Evolutionary conservation across 2,797 vertebrate genomes (phyloP), one percentile per base, ranked within the genome.

Genomic region (Poeciliopsis gracilis): DNA sequence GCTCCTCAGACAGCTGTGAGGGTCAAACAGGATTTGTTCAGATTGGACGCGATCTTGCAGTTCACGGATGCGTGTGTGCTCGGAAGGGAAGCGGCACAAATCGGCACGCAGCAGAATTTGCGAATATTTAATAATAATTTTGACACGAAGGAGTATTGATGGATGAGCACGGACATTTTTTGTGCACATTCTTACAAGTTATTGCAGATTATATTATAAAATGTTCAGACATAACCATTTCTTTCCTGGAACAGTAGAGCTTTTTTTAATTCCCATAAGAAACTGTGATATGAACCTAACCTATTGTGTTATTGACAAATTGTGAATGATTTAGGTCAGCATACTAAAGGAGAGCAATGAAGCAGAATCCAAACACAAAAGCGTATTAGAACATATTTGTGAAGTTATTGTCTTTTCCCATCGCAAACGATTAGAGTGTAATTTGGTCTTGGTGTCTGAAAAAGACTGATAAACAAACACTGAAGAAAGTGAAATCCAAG

Each of bases 401-500:
- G 43, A 12, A 20, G 11, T 61, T 46, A 33, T 33, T 75, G 33
- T 66, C 18, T 66, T 63, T 18, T 20, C 6, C 3, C 59, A 16
- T n/a, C 7, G 6, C 16, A 16, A 61, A 36, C 30, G 0, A 36
- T 63, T 36, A 36, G 12, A 59, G 16, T 33, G 30, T 63, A 16
- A 33, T 63, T 69, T 69, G 36, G 38, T 25, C 10, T 69, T 69
- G 20, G 23, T 25, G 36, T 41, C 63, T 67, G 38, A 67, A 67
- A 28, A 61, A 38, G 3, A 49, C 15, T 0, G 3, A 28, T 57
- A 28, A 49, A 49, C 47, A 20, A 49, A n/a, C 10, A 66, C 5
- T 23, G 47, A 53, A 63, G n/a, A 67, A 74, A 36, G 25, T 76
- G 67, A 75, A 78, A 61, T 25, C 18, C 63, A 73, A 72, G 13